phyloP scores from a whole-genome alignment of 1,140 invertebrate species.

The Hyles euphorbiae region DNA sequence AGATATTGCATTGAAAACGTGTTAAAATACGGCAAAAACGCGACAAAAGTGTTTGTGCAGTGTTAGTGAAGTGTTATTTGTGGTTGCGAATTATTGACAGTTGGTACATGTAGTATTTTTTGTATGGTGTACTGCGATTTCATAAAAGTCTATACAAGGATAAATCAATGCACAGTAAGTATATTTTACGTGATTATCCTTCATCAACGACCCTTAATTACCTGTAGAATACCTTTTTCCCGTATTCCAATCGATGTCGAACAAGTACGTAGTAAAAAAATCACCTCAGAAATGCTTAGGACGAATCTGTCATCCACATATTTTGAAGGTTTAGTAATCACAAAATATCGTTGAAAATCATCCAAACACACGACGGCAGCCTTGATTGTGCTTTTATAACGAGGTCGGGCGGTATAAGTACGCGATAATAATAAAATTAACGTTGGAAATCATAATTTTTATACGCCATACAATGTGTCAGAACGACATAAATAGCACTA shows the following conservation, averaged over 20 bases:
- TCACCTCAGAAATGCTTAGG: too few relatives aligned
- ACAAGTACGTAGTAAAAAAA: too few relatives aligned
- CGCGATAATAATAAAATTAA: slow-evolving; percentile 13
- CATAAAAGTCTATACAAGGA: background rate
- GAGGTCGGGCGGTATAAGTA: slow-evolving; percentile 17
- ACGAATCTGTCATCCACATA: background rate
- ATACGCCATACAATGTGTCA: slow-evolving; percentile 23
- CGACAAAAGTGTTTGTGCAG: slow-evolving; percentile 30
- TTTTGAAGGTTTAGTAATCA: slow-evolving; percentile 12
- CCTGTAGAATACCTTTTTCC: too few relatives aligned
- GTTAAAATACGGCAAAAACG: slow-evolving; percentile 41
- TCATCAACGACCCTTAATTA: too few relatives aligned
- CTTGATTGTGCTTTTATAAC: slow-evolving; percentile 18
- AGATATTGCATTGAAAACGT: slow-evolving; percentile 50
- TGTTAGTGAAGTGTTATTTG: slow-evolving; percentile 31
- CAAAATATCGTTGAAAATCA: slow-evolving; percentile 11
- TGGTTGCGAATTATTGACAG: slow-evolving; percentile 15
- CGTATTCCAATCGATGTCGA: too few relatives aligned
- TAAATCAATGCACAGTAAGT: slow-evolving; percentile 57
- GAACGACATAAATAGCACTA: slow-evolving; percentile 34
- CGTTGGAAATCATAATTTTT: slow-evolving; percentile 1
- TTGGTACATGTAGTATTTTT: background rate
- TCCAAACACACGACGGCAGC: slow-evolving; percentile 11
- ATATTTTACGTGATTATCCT: slow-evolving; percentile 5
- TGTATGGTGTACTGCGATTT: slow-evolving; percentile 3